Base-by-base conservation (phyloP, 2,888 invertebrate species). In the Eremobia ochroleuca region DNA sequence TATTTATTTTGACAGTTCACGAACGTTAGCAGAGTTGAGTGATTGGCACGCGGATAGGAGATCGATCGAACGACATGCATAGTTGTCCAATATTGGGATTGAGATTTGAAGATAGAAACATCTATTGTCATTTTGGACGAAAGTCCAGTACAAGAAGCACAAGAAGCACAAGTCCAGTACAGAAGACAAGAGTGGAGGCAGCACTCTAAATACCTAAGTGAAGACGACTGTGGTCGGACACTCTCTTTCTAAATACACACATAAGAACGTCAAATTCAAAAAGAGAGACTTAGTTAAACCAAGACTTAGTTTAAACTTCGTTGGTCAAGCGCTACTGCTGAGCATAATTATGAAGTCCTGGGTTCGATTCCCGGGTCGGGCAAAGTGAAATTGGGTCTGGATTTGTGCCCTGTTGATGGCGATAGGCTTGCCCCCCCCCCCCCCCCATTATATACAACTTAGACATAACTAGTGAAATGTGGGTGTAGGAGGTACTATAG, bases 1-100 rank as follows among this genome's bases (percentile, higher is more conserved):
- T 43, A n/a, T 59, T 21, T 1, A 46, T 46, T 74, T 73, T 46
- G 34, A 59, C 18, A 25, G 28, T 67, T 71, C 31, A 25, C n/a
- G 28, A 25, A 18, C 31, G 21, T 25, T 15, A 46, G 15, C n/a
- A 5, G 31, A 46, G 58, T 72, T 55, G 13, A 72, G 34, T 46
- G 40, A 73, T 73, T 28, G 31, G 66, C n/a, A 46, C 18, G 25
- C 13, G 34, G 8, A 49, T 28, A 21, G 9, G n/a, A 37, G 28
- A 52, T 52, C 25, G 67, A 67, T 49, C 13, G 58, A 31, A 31
- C 18, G 13, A 59, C 8, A 18, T 59, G 31, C 28, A 59, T 59
- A 31, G 58, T 18, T 18, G 31, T 59, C 15, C 18, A 31, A 59
- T 59, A 59, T 59, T 18, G 1, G 31, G 21, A 59, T 31, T 31